Percentiles rank a stretch among this genome's conserved stretches.
Evolutionary conservation across 1,140 invertebrate genomes (phyloP).

Genomic region (Augochlora pura): DNA sequence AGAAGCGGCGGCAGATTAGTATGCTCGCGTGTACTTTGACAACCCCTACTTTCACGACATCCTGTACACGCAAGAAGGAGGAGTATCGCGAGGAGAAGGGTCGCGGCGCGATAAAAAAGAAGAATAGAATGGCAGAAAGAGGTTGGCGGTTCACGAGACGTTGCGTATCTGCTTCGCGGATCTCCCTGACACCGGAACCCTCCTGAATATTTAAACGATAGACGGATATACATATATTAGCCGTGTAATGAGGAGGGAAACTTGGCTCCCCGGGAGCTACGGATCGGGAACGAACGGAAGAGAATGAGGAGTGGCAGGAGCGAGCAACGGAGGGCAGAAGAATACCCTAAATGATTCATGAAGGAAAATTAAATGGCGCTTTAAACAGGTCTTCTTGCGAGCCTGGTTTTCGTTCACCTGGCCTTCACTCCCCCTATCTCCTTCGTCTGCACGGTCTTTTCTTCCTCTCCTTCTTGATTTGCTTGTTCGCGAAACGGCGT

Average conservation of each 20-base stretch:
- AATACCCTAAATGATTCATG: constrained; percentile 67
- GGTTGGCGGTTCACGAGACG: constrained; percentile 14
- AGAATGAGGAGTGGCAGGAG: constrained; percentile 42
- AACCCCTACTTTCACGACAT: too few species aligned
- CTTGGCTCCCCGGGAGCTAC: constrained; percentile 8
- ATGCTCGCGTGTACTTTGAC: too few species aligned
- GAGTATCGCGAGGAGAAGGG: not conserved
- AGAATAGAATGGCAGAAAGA: constrained; percentile 44
- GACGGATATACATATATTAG: constrained; percentile 69
- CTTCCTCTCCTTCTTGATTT: not conserved
- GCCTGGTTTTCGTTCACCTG: constrained; percentile 42
- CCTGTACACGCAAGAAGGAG: not conserved
- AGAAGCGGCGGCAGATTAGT: too few species aligned
- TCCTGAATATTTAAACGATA: constrained; percentile 68
- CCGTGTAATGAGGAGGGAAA: constrained; percentile 59
- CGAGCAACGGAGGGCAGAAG: constrained; percentile 34
- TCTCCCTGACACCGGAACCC: constrained; percentile 58
- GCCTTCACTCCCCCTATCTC: not conserved
- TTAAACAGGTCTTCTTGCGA: constrained; percentile 56
- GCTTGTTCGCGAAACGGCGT: not conserved
- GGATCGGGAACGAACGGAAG: constrained; percentile 34
- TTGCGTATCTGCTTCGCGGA: constrained; percentile 51
- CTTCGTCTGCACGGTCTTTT: not conserved
- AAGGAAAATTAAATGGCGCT: constrained; percentile 66
- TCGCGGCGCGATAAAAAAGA: constrained; percentile 39